These are phyloP conservation scores for Delphinapterus leucas DNA, from an alignment of 2,113 vertebrate genomes.

Conservation along the genomic window DNA sequence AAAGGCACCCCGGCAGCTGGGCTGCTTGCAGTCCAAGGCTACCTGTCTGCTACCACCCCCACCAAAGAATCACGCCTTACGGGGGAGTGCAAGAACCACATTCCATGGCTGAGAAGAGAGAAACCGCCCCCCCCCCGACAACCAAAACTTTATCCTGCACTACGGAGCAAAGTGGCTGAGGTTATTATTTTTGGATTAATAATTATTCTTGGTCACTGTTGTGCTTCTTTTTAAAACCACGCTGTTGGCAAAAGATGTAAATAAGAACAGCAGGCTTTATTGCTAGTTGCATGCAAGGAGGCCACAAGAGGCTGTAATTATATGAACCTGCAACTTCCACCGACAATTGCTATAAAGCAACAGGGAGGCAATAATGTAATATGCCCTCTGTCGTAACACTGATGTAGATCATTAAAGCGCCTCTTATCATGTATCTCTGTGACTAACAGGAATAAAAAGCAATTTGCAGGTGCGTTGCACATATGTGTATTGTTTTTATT, in stretches of 20 bases:
- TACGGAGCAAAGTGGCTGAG: conserved; percentile 20
- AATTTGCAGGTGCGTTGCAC: conserved; percentile 55
- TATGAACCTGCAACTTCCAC: conserved; percentile 60
- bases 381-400: conserved; percentile 14
- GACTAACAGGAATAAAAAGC: conserved; percentile 59
- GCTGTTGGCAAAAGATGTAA: conserved; percentile 69
- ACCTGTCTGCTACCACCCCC: background rate
- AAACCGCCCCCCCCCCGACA: background rate
- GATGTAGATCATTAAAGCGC: conserved; percentile 58
- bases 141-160: background rate
- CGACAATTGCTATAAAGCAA: conserved; percentile 68
- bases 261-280: conserved; percentile 68
- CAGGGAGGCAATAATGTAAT: conserved; percentile 62
- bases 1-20: background rate
- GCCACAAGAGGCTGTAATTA: conserved; percentile 66
- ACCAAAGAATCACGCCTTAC: accelerated
- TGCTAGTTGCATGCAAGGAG: conserved; percentile 62
- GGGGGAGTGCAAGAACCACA: background rate
- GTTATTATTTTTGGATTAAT: conserved; percentile 73
- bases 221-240: conserved; percentile 58
- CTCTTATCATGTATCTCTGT: conserved; percentile 62
- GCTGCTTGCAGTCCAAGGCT: background rate
- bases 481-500: conserved; percentile 60
- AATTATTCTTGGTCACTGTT: conserved; percentile 66
- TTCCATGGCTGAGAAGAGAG: background rate